A percentile compares a stretch with the other conserved stretches of the same genome.
phyloP scores from a whole-genome alignment of 2,113 vertebrate genomes.

The Podocnemis expansa region DNA sequence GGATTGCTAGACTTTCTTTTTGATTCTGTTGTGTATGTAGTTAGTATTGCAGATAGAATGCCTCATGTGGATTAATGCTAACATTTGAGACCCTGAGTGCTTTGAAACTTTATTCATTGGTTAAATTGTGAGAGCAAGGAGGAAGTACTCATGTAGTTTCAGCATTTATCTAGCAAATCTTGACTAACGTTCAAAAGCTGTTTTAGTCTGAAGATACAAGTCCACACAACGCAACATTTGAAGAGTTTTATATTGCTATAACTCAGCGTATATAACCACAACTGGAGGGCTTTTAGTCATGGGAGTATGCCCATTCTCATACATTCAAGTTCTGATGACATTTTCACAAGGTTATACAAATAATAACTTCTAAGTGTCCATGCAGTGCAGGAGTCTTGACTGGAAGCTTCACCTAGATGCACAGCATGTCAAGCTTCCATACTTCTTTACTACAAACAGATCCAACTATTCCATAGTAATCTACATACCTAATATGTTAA shows the following conservation, averaged over 20 bases:
- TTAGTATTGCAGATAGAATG: background rate
- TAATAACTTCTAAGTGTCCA: background rate
- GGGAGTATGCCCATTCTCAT: background rate
- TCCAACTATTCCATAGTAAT: background rate
- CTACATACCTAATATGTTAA: background rate
- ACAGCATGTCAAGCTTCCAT: background rate
- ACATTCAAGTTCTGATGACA: background rate
- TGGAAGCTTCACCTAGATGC: background rate
- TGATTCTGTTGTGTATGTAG: background rate
- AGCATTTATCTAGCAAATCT: background rate
- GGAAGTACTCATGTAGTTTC: background rate
- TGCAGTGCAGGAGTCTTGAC: background rate
- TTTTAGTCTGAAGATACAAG: background rate
- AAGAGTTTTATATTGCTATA: background rate
- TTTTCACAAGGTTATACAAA: background rate
- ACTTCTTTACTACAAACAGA: background rate
- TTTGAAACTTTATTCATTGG: background rate
- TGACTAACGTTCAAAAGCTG: background rate
- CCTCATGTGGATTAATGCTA: background rate
- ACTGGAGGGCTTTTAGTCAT: background rate
- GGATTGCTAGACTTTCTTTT: background rate
- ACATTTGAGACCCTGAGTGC: background rate
- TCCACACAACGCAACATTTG: background rate
- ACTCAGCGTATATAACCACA: background rate
- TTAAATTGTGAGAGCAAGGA: background rate